Percentiles rank a stretch among this genome's conserved stretches.
Conservation (phyloP, 2,113 vertebrate species). For the Fukomys damarensis region DNA sequence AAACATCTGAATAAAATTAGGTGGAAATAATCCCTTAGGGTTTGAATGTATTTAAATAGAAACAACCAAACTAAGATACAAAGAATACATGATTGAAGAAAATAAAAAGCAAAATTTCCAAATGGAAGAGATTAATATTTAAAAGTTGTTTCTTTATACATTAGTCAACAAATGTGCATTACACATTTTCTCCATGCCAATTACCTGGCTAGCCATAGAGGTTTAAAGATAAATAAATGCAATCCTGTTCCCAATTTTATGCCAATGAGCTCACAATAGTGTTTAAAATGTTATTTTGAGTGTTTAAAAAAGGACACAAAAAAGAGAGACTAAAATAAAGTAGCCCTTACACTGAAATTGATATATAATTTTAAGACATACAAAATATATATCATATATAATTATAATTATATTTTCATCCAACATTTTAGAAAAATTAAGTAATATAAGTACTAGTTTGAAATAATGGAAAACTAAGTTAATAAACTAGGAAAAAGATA, state of each 20-base stretch:
- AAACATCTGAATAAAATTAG: constrained; percentile 79
- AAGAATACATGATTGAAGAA: constrained; percentile 62
- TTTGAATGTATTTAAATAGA: constrained; percentile 73
- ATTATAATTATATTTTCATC: constrained; percentile 30
- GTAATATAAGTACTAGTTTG: background rate
- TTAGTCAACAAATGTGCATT: background rate
- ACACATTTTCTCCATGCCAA: background rate
- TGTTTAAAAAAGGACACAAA: background rate
- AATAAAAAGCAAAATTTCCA: constrained; percentile 63
- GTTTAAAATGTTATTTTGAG: background rate
- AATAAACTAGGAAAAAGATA: background rate
- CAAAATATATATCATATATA: too few relatives aligned
- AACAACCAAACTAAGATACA: constrained; percentile 61
- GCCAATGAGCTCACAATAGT: background rate
- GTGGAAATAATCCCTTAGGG: constrained; percentile 76
- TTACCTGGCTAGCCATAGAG: background rate
- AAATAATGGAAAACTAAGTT: constrained; percentile 17
- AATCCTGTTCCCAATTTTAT: background rate
- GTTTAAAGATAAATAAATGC: constrained; percentile 27
- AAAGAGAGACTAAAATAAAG: background rate
- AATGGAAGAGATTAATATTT: constrained; percentile 64
- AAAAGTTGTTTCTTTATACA: constrained; percentile 41
- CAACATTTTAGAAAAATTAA: constrained; percentile 11
- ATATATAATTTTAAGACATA: background rate
- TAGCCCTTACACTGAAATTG: background rate